Percentiles rank a stretch among this genome's conserved stretches.
Conservation (phyloP, 1,140 invertebrate species). For the Aphelinus certus region DNA sequence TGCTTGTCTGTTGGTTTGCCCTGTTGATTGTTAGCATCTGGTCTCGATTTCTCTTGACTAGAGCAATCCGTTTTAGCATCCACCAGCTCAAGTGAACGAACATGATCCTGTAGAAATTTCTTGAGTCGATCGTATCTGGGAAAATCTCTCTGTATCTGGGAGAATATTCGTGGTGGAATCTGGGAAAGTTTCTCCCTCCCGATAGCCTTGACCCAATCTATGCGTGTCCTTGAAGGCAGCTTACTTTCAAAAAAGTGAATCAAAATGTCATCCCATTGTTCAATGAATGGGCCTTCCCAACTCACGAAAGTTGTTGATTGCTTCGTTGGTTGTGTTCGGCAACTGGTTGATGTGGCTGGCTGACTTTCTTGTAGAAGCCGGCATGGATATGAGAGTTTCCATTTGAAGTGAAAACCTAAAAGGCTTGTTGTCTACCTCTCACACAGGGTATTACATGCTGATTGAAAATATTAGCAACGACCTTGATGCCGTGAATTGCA, state of each 20-base stretch:
- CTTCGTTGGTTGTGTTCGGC: slow-evolving; percentile 48
- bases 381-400: slow-evolving; percentile 10
- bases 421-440: too few relatives aligned
- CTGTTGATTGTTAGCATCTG: neutral
- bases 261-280: slow-evolving; percentile 52
- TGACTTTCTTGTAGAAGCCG: slow-evolving; percentile 42
- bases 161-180: too few relatives aligned
- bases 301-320: slow-evolving; percentile 48
- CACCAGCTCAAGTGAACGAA: neutral
- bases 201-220: slow-evolving; percentile 43
- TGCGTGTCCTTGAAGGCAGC: slow-evolving; percentile 43
- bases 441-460: too few relatives aligned
- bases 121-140: neutral
- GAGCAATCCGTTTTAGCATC: neutral
- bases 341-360: slow-evolving; percentile 46
- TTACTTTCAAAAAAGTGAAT: slow-evolving; percentile 47
- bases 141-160: neutral
- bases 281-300: slow-evolving; percentile 42
- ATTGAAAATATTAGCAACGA: too few relatives aligned
- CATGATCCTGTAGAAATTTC: neutral
- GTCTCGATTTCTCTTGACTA: neutral
- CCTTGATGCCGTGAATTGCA: too few relatives aligned
- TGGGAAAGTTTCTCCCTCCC: neutral
- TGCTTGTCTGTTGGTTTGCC: neutral
- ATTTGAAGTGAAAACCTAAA: too few relatives aligned